phyloP scores from a whole-genome alignment of 2,113 vertebrate species.

The Dipodomys stephensi region DNA sequence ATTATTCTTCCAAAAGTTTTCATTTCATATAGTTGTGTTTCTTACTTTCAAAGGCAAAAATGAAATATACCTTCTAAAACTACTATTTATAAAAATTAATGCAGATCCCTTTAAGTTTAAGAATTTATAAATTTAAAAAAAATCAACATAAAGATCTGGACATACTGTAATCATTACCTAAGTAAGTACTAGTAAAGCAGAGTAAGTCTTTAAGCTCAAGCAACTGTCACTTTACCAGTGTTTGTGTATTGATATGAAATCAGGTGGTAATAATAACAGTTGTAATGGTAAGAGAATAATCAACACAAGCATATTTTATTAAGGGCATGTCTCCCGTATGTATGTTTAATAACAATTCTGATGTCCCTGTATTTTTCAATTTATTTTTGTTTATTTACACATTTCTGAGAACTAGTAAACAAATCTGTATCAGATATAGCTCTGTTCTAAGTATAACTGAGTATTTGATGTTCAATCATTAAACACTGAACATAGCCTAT shows the following conservation, averaged over 20 bases:
- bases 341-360: background rate
- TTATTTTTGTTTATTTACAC: background rate
- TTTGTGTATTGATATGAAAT: background rate
- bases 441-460: background rate
- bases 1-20: background rate
- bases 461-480: background rate
- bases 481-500: background rate
- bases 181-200: background rate
- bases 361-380: background rate
- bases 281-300: background rate
- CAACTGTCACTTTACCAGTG: background rate
- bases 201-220: background rate
- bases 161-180: background rate
- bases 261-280: background rate
- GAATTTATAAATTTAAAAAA: constrained; percentile 24
- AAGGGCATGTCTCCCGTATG: background rate
- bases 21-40: background rate
- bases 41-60: constrained; percentile 38
- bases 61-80: background rate
- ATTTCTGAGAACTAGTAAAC: background rate
- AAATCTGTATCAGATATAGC: background rate
- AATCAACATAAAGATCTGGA: background rate
- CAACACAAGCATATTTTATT: background rate
- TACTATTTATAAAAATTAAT: background rate
- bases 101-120: background rate